Conservation (phyloP, 2,113 vertebrate genomes). For the Struthio camelus region DNA sequence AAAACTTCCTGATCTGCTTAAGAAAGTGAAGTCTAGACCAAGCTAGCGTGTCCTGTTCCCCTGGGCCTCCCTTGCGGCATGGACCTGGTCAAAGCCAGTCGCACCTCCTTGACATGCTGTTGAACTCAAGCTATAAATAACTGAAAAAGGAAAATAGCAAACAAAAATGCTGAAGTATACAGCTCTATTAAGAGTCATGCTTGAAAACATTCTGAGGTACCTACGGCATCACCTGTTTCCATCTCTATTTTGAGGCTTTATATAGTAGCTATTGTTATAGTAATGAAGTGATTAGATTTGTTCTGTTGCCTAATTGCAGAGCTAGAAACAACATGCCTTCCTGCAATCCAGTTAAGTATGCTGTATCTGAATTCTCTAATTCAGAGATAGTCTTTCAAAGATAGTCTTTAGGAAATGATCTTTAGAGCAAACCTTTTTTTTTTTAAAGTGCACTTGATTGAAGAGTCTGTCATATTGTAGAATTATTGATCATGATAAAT, state of each 20-base stretch:
- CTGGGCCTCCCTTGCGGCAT: rapidly evolving
- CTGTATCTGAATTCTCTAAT: constrained; percentile 15
- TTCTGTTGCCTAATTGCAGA: constrained; percentile 56
- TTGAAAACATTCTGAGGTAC: neutral
- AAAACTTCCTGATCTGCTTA: neutral
- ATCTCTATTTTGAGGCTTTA: neutral
- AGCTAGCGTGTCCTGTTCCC: neutral
- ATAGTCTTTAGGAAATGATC: constrained; percentile 44
- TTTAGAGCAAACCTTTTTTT: neutral
- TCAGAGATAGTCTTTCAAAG: constrained; percentile 35
- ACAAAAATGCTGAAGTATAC: neutral
- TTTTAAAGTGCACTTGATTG: neutral
- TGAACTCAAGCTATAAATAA: neutral
- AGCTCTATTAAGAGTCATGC: neutral
- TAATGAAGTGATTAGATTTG: constrained; percentile 59
- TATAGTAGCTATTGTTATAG: constrained; percentile 27
- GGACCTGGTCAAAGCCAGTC: neutral
- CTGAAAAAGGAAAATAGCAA: neutral
- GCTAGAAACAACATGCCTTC: constrained; percentile 31
- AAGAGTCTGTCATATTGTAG: neutral
- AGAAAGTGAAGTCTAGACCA: neutral
- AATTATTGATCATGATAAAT: constrained; percentile 34
- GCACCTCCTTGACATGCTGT: rapidly evolving
- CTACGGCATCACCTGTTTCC: neutral
- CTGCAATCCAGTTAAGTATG: constrained; percentile 41